phyloP scores from a whole-genome alignment of 1,140 invertebrate species.

The Cataglyphis hispanica region DNA sequence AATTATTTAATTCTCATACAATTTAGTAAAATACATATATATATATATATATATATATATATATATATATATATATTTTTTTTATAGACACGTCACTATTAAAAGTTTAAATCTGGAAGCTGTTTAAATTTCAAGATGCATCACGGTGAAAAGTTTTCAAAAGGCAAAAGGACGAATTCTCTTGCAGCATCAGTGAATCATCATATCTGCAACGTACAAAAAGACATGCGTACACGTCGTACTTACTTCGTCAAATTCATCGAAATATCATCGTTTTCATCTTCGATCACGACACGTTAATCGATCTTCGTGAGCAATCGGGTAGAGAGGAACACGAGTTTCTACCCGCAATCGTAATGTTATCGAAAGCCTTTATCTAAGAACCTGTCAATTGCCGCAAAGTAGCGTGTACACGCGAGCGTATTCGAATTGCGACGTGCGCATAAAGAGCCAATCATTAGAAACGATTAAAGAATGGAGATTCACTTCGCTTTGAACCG shows the following conservation, averaged over 20 bases:
- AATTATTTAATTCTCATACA: not conserved
- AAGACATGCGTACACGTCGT: constrained; percentile 6
- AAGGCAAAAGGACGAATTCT: not conserved
- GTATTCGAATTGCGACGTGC: constrained; percentile 39
- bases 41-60: not conserved
- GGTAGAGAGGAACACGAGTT: constrained; percentile 47
- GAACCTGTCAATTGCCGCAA: constrained; percentile 63
- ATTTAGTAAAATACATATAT: not conserved
- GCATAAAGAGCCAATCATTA: constrained; percentile 59
- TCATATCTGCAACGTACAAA: constrained; percentile 16
- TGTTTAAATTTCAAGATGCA: constrained; percentile 24
- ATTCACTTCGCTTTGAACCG: constrained; percentile 7
- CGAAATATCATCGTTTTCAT: constrained; percentile 45
- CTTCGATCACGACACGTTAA: constrained; percentile 30
- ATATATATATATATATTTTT: not conserved
- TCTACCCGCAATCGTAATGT: constrained; percentile 19
- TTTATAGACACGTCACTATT: not conserved
- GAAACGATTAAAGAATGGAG: constrained; percentile 54
- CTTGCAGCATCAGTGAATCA: constrained; percentile 20
- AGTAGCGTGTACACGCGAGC: constrained; percentile 55
- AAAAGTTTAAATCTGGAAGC: not conserved
- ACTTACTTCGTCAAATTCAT: constrained; percentile 56
- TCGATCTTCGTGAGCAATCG: constrained; percentile 55
- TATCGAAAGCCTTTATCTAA: constrained; percentile 61
- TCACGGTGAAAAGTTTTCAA: not conserved